Percentiles rank a stretch among this genome's conserved stretches.
These are phyloP conservation scores for Synergus gifuensis DNA, from an alignment of 2,888 invertebrate species.

Conservation along the genomic window DNA sequence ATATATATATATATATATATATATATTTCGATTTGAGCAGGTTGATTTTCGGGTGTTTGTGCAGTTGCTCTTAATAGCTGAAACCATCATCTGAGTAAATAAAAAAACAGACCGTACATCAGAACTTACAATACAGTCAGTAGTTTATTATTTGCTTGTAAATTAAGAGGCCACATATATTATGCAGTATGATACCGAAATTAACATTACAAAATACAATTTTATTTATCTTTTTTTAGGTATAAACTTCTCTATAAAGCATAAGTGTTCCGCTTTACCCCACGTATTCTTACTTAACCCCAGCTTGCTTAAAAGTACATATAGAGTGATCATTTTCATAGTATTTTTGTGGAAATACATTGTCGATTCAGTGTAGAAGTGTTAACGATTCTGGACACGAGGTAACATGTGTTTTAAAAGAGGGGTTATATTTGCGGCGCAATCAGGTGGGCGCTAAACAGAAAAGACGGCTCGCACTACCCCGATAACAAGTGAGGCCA, in stretches of 20 bases:
- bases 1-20: background rate
- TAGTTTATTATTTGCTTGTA: background rate
- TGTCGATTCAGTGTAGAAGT: slow-evolving; percentile 46
- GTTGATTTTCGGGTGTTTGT: slow-evolving; percentile 62
- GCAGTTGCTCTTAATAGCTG: slow-evolving; percentile 67
- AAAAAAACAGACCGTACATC: slow-evolving; percentile 31
- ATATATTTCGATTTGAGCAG: slow-evolving; percentile 29
- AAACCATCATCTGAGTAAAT: slow-evolving; percentile 71
- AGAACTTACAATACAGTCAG: background rate
- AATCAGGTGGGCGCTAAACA: slow-evolving; percentile 73
- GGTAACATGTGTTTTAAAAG: slow-evolving; percentile 56
- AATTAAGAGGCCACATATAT: background rate
- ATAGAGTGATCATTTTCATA: too few species aligned
- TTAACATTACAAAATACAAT: too few species aligned
- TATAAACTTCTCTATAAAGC: too few species aligned
- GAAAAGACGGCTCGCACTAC: slow-evolving; percentile 71
- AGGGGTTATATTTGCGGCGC: slow-evolving; percentile 67
- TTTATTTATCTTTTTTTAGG: too few species aligned
- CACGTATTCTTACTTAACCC: too few species aligned
- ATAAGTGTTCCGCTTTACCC: too few species aligned
- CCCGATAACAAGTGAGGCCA: slow-evolving; percentile 70
- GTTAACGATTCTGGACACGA: slow-evolving; percentile 69
- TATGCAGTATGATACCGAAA: too few species aligned
- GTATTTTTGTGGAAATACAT: slow-evolving; percentile 28
- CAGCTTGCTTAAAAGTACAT: too few species aligned